Conservation (phyloP, 1,140 invertebrate genomes). For the Drosophila neocordata region DNA sequence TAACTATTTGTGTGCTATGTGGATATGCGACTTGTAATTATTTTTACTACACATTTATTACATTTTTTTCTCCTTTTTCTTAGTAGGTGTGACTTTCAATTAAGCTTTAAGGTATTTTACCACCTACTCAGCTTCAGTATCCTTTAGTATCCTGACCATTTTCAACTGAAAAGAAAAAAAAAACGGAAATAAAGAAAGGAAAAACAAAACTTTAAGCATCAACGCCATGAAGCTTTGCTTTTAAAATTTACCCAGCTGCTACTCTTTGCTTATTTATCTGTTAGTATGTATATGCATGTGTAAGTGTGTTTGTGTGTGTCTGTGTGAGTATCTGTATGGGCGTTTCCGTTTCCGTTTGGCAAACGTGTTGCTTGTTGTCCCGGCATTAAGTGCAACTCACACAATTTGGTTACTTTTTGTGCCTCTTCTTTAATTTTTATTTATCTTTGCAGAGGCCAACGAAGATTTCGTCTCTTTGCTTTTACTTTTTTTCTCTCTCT, state of each 20-base stretch:
- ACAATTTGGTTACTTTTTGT: conserved; percentile 1
- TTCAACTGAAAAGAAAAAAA: not conserved
- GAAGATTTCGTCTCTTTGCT: conserved; percentile 1
- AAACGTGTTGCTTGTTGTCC: conserved; percentile 2
- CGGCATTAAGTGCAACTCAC: conserved; percentile 31
- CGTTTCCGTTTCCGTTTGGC: conserved; percentile 33
- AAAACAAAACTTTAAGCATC: not conserved
- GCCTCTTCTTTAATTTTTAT: conserved; percentile 52
- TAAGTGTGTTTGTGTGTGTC: not conserved
- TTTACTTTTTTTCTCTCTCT: not conserved
- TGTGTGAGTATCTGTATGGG: not conserved
- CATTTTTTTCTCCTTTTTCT: not conserved
- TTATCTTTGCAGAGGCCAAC: conserved; percentile 28
- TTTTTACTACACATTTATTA: not conserved
- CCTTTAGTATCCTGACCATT: not conserved
- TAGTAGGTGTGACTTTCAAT: not conserved
- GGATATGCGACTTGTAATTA: not conserved
- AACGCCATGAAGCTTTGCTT: conserved; percentile 7
- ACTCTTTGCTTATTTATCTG: not conserved
- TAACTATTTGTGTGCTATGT: not conserved
- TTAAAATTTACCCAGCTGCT: conserved; percentile 14
- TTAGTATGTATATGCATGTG: not conserved
- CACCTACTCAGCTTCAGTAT: not conserved
- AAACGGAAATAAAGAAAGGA: not conserved
- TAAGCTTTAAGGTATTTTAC: conserved; percentile 1